A percentile compares a stretch with the other conserved stretches of the same genome.
Conservation (phyloP, 2,888 invertebrate genomes). For the Helicoverpa assulta region DNA sequence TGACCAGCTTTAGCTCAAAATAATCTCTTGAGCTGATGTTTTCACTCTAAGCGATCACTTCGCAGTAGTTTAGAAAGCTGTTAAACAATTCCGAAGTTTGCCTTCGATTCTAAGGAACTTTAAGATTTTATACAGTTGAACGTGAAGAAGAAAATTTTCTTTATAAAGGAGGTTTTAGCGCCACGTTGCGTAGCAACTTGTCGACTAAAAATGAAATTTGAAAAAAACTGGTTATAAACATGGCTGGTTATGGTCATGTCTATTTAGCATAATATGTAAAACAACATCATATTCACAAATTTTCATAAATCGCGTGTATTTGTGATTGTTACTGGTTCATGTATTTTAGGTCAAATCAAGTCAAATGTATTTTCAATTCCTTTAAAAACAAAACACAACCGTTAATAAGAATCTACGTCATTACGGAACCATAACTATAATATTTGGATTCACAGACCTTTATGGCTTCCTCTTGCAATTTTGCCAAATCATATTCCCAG, state of each 20-base stretch:
- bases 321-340: too few relatives aligned
- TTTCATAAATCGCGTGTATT: too few relatives aligned
- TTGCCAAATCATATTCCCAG: slow-evolving; percentile 22
- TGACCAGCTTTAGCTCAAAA: background rate
- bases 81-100: slow-evolving; percentile 33
- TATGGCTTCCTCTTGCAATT: slow-evolving; percentile 31
- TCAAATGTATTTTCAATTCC: background rate
- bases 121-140: slow-evolving; percentile 5
- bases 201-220: background rate
- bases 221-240: background rate
- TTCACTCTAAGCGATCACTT: slow-evolving; percentile 23
- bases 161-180: background rate
- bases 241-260: too few relatives aligned
- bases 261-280: too few relatives aligned
- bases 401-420: slow-evolving; percentile 1
- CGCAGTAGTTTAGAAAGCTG: slow-evolving; percentile 5
- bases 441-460: slow-evolving; percentile 20
- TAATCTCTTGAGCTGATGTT: slow-evolving; percentile 11
- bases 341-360: too few relatives aligned
- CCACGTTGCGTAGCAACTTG: background rate
- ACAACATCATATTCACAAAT: too few relatives aligned
- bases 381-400: background rate
- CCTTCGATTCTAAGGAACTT: slow-evolving; percentile 18
- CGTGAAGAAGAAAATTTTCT: background rate
- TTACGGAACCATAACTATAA: slow-evolving; percentile 25